phyloP scores from a whole-genome alignment of 2,888 invertebrate genomes.

The Pocota personata region DNA sequence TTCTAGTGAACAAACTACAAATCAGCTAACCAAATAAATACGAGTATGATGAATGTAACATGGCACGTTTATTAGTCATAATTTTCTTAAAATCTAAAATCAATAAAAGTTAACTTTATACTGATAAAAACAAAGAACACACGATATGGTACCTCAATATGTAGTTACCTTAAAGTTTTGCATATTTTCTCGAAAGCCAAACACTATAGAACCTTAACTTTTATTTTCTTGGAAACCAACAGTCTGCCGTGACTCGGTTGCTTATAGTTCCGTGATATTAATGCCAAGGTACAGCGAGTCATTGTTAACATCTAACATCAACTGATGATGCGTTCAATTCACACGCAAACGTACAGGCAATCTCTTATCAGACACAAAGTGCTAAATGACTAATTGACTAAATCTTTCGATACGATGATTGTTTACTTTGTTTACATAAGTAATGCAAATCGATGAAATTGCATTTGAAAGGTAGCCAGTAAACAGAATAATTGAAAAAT shows the following conservation, averaged over 20 bases:
- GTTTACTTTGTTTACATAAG: slow-evolving; percentile 11
- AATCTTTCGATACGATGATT: slow-evolving; percentile 7
- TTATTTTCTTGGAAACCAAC: not conserved
- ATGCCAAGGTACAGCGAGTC: slow-evolving; percentile 39
- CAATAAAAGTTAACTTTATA: not conserved
- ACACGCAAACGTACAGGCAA: not conserved
- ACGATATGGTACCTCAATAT: not conserved
- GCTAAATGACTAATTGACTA: slow-evolving; percentile 9
- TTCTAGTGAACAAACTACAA: not conserved
- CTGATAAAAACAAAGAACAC: not conserved
- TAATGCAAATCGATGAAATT: slow-evolving; percentile 5
- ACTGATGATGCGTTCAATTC: not conserved
- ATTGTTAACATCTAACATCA: not conserved
- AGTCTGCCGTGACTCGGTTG: slow-evolving; percentile 50
- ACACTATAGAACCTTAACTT: not conserved
- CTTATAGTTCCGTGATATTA: slow-evolving; percentile 50
- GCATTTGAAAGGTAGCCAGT: not conserved
- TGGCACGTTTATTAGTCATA: not conserved
- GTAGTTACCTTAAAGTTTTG: not conserved
- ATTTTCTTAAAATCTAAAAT: not conserved
- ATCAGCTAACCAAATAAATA: not conserved
- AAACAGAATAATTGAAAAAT: not conserved
- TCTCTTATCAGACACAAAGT: not conserved
- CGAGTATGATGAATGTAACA: too few species aligned
- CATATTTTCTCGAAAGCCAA: not conserved